Percentiles rank a stretch among this genome's conserved stretches.
Conservation (phyloP, 1,140 invertebrate genomes). For the Diachasma alloeum region DNA sequence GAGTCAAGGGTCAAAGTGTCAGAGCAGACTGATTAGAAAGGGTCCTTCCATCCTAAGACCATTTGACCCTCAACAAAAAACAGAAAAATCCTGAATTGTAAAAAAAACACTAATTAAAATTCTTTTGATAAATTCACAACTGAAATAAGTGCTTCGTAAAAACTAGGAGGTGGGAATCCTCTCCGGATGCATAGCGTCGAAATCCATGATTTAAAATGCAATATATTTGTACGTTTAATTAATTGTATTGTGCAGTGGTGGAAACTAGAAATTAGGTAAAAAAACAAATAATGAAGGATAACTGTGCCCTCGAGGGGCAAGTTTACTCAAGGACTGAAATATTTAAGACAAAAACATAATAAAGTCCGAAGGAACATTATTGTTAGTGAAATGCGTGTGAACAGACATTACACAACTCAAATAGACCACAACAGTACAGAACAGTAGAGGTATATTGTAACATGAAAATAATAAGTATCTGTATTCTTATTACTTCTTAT, state of each 20-base stretch:
- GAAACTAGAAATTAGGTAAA: not conserved
- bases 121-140: not conserved
- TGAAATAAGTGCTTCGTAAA: slow-evolving; percentile 1
- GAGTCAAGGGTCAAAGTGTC: too few relatives aligned
- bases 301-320: not conserved
- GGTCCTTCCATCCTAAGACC: too few relatives aligned
- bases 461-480: not conserved
- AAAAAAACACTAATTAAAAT: too few relatives aligned
- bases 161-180: not conserved
- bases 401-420: not conserved
- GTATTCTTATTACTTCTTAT: not conserved
- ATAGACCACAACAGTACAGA: not conserved
- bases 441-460: not conserved
- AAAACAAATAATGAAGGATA: not conserved
- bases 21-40: too few relatives aligned
- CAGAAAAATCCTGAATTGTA: too few relatives aligned
- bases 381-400: not conserved
- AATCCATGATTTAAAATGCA: not conserved
- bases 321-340: slow-evolving; percentile 2
- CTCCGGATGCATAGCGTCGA: not conserved
- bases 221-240: slow-evolving; percentile 8
- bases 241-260: slow-evolving; percentile 1
- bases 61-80: too few relatives aligned
- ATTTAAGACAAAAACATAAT: slow-evolving; percentile 3
- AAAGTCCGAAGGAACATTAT: not conserved